These are phyloP conservation scores for Holothuria scabra DNA, from an alignment of 53 echinoderm and acorn worm genomes.

Conservation along the genomic window DNA sequence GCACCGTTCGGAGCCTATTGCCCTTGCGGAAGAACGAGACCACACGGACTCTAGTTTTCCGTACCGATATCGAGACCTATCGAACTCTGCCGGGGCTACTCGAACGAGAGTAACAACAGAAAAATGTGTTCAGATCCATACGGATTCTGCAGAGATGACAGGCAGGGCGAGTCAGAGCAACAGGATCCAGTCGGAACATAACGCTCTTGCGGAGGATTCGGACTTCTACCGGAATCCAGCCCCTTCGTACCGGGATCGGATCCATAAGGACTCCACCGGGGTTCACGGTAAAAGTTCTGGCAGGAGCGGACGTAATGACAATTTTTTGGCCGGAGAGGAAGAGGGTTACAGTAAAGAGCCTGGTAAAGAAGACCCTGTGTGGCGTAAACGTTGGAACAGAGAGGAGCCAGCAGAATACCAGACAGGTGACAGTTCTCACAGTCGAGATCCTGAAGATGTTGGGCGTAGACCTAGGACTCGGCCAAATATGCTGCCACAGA, in stretches of 20 bases:
- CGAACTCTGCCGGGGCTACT: not conserved
- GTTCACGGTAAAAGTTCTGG: not conserved
- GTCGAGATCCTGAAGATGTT: not conserved
- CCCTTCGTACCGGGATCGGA: not conserved
- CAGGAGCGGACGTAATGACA: not conserved
- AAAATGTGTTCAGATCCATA: not conserved
- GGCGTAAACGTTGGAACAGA: not conserved
- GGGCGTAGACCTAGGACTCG: not conserved
- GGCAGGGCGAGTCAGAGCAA: not conserved
- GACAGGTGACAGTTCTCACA: no score
- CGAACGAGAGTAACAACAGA: not conserved
- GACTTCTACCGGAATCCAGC: not conserved
- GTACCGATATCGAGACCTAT: not conserved
- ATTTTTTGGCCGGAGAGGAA: not conserved
- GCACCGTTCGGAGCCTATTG: no score
- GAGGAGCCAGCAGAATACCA: not conserved
- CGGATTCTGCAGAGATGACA: not conserved
- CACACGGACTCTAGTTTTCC: not conserved
- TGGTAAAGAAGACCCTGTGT: not conserved
- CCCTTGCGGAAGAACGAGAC: no score
- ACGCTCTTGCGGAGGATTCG: not conserved
- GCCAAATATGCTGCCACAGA: no score
- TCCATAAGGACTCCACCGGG: conserved; percentile 3
- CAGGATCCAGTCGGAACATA: not conserved
- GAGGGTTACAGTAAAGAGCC: not conserved